Base-by-base conservation (phyloP, 2,888 invertebrate genomes). In the Branchipolynoe longqiensis region DNA sequence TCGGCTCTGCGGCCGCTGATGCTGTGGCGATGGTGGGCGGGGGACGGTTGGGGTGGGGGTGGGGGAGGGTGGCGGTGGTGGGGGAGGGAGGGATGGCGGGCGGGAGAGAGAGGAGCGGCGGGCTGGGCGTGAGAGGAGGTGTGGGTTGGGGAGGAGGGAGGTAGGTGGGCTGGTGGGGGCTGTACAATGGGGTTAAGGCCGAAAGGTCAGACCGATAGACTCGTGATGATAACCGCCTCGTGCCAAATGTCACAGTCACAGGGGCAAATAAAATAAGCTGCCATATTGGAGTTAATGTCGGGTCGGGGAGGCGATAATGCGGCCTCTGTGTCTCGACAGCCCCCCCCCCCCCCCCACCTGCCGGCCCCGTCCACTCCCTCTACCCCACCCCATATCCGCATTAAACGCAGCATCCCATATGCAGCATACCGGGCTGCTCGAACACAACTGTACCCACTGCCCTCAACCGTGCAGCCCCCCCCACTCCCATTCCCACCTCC, bases 201-300 rank as follows among this genome's bases (percentile, higher is more conserved):
- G 6, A 69, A 69, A 69, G 69, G 69, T 69, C 69, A 69, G 69
- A 69, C 38, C 69, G 38, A 69, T 69, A 38, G 33, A n/a, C 38
- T 38, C n/a, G 38, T 69, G 69, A 69, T 69, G 36, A 69, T 69
- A 69, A 69, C 36, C 62, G 69, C 33, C 36, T 25, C 36, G 6
- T 12, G 36, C 69, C 69, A 69, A 69, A 69, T 69, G 69, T 69
- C 69, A 69, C 33, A 69, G 69, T 36, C 69, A 69, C 69, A 69
- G 33, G 69, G 69, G 69, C 69, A 69, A 69, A 69, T 69, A 69
- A 38, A 69, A n/a, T n/a, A n/a, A 38, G 36, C 69, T 22, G 36
- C 69, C 36, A 69, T 69, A 69, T 69, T 69, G 69, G 36, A 33
- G 69, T 12, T 69, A 69, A 69, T 69, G 69, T 33, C 18, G 3